Conservation (phyloP, 2,888 invertebrate genomes). For the Ariolimax columbianus region DNA sequence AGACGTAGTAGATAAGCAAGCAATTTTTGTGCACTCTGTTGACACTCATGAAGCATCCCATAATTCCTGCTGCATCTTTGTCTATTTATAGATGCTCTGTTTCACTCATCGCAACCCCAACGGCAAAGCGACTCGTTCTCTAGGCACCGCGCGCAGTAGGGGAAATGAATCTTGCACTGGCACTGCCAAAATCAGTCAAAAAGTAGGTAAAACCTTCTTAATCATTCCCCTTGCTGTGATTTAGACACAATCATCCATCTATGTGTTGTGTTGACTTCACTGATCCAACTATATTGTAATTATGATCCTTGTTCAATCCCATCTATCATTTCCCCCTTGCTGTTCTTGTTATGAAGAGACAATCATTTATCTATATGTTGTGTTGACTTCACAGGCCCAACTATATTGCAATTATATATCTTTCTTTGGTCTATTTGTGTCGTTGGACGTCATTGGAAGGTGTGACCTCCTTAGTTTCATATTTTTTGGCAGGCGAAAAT, state of each 20-base stretch:
- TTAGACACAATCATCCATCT: too few relatives aligned
- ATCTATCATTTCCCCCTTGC: too few relatives aligned
- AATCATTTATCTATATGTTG: not conserved
- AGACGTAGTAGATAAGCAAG: not conserved
- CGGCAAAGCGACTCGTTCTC: conserved; percentile 50
- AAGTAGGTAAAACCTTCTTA: conserved; percentile 33
- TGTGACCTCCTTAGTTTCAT: too few relatives aligned
- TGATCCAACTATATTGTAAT: too few relatives aligned
- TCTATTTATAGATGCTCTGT: conserved; percentile 48
- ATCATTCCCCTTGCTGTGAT: conserved; percentile 5
- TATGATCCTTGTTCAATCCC: too few relatives aligned
- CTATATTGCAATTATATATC: too few relatives aligned
- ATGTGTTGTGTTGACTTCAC: too few relatives aligned
- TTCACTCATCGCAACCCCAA: conserved; percentile 44
- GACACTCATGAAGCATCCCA: not conserved
- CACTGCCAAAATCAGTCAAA: conserved; percentile 15
- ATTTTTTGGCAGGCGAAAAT: too few relatives aligned
- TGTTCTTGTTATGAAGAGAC: not conserved
- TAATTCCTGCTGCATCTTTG: conserved; percentile 33
- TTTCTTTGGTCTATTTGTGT: too few relatives aligned
- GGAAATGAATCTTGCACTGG: conserved; percentile 14
- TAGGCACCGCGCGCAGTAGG: conserved; percentile 50
- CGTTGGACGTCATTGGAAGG: too few relatives aligned
- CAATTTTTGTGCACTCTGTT: not conserved
- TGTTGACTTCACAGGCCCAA: too few relatives aligned